Evolutionary conservation across 2,113 vertebrate species (phyloP).

Genomic region (Myocastor coypus): DNA sequence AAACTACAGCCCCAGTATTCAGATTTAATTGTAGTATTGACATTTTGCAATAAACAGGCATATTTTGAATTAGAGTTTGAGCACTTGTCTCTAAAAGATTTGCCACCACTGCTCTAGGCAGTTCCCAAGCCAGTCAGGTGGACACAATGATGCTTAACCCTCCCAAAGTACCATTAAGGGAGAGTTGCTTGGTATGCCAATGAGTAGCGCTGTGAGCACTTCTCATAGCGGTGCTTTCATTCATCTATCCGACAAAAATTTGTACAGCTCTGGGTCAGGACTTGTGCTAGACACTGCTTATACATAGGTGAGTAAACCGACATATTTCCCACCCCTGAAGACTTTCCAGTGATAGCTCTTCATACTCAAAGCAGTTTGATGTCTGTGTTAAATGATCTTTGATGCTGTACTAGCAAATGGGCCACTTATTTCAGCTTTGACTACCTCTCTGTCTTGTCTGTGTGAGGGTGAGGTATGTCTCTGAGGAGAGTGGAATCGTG

Average conservation of each 20-base stretch:
- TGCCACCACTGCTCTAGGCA: neutral
- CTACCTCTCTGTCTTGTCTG: neutral
- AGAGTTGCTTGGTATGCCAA: neutral
- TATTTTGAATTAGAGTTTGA: neutral
- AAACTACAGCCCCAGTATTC: neutral
- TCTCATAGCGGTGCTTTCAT: neutral
- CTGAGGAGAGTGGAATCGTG: neutral
- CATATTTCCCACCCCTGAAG: neutral
- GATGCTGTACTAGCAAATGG: neutral
- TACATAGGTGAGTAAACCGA: neutral
- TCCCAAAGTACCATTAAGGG: neutral
- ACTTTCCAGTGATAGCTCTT: neutral
- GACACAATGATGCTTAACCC: neutral
- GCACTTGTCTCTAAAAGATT: neutral
- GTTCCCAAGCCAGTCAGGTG: neutral
- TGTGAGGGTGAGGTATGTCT: neutral
- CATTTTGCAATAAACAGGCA: neutral
- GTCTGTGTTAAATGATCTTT: neutral
- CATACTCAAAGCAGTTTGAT: neutral
- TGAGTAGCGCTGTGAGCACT: neutral
- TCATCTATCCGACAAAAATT: constrained; percentile 34
- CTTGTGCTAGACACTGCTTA: constrained; percentile 8
- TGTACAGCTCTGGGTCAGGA: neutral
- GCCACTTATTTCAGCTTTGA: neutral
- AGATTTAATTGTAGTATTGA: neutral